These are phyloP conservation scores for Falcaria lacertinaria DNA, from an alignment of 2,888 invertebrate genomes.

Conservation along the genomic window DNA sequence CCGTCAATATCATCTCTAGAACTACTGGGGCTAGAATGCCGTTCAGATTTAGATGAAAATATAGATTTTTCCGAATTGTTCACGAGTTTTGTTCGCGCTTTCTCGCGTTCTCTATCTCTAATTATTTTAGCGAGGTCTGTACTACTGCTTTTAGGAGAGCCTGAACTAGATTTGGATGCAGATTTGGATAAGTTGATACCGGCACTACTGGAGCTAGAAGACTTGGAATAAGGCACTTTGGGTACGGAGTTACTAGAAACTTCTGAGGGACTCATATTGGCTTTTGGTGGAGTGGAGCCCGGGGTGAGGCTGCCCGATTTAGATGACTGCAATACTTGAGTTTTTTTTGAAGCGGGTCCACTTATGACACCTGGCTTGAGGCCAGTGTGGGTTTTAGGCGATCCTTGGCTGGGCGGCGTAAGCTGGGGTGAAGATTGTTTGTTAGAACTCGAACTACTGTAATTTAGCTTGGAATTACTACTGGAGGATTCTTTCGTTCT, in stretches of 20 bases:
- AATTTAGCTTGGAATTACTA: slow-evolving; percentile 65
- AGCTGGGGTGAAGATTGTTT: slow-evolving; percentile 71
- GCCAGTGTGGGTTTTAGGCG: slow-evolving; percentile 89
- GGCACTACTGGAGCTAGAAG: slow-evolving; percentile 56
- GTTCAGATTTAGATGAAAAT: slow-evolving; percentile 81
- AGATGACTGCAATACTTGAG: slow-evolving; percentile 81
- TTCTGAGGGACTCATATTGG: slow-evolving; percentile 62
- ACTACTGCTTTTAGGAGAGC: slow-evolving; percentile 81
- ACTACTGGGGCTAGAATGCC: slow-evolving; percentile 84
- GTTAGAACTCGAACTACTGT: slow-evolving; percentile 63
- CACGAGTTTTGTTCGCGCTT: slow-evolving; percentile 80
- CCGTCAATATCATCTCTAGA: slow-evolving; percentile 82
- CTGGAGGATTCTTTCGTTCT: slow-evolving; percentile 84
- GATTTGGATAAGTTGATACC: slow-evolving; percentile 73
- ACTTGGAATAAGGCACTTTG: slow-evolving; percentile 74
- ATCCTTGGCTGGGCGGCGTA: slow-evolving; percentile 80
- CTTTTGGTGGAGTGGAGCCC: slow-evolving; percentile 68
- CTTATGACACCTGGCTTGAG: slow-evolving; percentile 91
- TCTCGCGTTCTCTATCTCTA: slow-evolving; percentile 81
- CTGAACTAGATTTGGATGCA: slow-evolving; percentile 72
- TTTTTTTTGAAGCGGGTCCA: slow-evolving; percentile 91
- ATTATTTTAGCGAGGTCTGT: slow-evolving; percentile 79
- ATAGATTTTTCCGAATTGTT: slow-evolving; percentile 82
- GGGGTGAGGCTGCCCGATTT: slow-evolving; percentile 57
- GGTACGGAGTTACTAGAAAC: slow-evolving; percentile 46